Conservation (phyloP, 2,797 vertebrate genomes). For the Glyptemys insculpta region DNA sequence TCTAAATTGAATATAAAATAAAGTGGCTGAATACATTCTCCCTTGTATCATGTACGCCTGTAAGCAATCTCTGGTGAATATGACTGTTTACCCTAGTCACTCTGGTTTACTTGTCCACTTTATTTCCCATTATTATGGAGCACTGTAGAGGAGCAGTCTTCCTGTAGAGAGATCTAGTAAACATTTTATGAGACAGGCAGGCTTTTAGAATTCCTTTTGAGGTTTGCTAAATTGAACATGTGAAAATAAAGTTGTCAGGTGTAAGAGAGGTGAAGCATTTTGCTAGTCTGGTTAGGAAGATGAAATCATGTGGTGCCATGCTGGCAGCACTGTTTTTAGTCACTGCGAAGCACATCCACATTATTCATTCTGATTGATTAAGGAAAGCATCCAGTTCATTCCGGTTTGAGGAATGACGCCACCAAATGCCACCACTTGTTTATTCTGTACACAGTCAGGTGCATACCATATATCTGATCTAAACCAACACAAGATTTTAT, state of each 20-base stretch:
- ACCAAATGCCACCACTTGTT: background rate
- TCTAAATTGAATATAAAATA: constrained; percentile 55
- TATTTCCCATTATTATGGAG: constrained; percentile 56
- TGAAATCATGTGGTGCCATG: constrained; percentile 37
- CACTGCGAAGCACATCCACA: constrained; percentile 47
- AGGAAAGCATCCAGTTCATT: constrained; percentile 62
- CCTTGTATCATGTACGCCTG: background rate
- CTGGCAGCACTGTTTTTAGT: constrained; percentile 54
- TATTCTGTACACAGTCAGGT: constrained; percentile 14
- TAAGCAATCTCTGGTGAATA: background rate
- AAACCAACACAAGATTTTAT: constrained; percentile 39
- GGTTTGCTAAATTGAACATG: constrained; percentile 62
- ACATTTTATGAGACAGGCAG: constrained; percentile 62
- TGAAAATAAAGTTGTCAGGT: constrained; percentile 67
- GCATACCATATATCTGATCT: constrained; percentile 35
- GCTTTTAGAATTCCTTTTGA: constrained; percentile 70
- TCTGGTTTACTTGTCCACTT: constrained; percentile 17
- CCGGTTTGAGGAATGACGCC: constrained; percentile 51
- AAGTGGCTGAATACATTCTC: constrained; percentile 36
- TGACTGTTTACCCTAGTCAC: constrained; percentile 18
- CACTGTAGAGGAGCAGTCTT: background rate
- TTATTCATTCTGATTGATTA: constrained; percentile 75
- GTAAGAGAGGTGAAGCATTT: constrained; percentile 42
- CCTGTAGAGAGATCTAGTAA: constrained; percentile 53
- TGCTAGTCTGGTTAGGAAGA: constrained; percentile 45